Base-by-base conservation (phyloP, 2,797 vertebrate genomes). In the Cyclopterus lumpus region DNA sequence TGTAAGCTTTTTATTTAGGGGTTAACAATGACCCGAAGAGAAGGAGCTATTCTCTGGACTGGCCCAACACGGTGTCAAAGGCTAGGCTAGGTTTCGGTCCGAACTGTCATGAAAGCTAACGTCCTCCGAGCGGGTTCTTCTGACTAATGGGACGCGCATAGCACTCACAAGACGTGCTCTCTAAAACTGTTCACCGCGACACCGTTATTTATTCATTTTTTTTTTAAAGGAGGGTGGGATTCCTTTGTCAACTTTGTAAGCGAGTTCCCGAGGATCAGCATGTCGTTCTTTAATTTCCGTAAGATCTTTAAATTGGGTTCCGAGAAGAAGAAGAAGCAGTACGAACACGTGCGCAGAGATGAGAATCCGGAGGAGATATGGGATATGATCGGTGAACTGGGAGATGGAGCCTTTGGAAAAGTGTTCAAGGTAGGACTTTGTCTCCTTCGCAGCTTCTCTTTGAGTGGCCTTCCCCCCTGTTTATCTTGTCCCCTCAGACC, bases 281-380 rank as follows among this genome's bases (percentile, higher is more conserved):
- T 99, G 98, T 96, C 98, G 51, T 99, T 99, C 90, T 99, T 99
- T 89, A 99, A 99, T 95, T 98, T 99, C 90, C 96, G 97, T 30
- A 99, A 97, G 92, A 99, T 99, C 84, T 99, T 99, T 79, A 99
- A 98, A 93, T 85, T 99, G 89, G 98, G 97, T 2, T 77, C 94
- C 3, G 98, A 99, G 80, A 99, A 96, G 91, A 99, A 98, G 93
- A 99, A 97, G 93, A 99, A 98, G 72, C 97, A 99, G 65, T 99
- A 99, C 48, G 97, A 99, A 14, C 96, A 99, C 65, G 98, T 99
- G 72, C 97, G 98, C 89, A 95, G 98, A 75, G 98, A 99, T 85
- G 86, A 96, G 79, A 97, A 99, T 81, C 98, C 98, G 0, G 97
- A 99, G 91, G 97, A 99, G 77, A 87, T 96, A 62, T 99, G 98